phyloP scores from a whole-genome alignment of 2,113 vertebrate genomes.

The Amazona guildingii region DNA sequence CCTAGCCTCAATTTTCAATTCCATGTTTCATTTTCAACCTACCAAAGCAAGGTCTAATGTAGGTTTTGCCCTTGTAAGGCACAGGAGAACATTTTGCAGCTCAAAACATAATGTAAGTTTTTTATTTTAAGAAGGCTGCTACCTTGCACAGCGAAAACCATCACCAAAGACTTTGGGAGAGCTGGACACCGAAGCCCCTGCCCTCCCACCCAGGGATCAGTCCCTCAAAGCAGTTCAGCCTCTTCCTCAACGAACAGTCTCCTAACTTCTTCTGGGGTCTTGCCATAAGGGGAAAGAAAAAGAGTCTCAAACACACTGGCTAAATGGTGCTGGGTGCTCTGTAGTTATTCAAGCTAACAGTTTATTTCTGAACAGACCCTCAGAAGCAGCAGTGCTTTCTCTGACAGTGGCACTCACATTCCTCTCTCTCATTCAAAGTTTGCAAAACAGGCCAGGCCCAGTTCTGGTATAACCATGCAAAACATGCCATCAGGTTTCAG shows the following conservation, averaged over 20 bases:
- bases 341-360: not conserved
- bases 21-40: not conserved
- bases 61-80: not conserved
- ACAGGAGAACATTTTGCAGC: not conserved
- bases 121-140: not conserved
- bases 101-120: not conserved
- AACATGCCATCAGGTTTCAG: not conserved
- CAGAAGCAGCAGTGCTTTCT: not conserved
- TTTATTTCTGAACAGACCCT: not conserved
- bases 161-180: not conserved
- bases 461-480: not conserved
- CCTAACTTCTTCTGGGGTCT: not conserved
- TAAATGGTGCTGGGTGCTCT: not conserved
- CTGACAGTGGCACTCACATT: not conserved
- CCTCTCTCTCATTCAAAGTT: not conserved
- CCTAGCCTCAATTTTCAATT: not conserved
- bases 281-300: not conserved
- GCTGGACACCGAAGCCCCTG: not conserved
- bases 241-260: accelerated
- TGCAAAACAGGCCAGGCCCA: not conserved
- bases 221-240: not conserved
- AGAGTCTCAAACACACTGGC: not conserved
- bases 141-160: not conserved
- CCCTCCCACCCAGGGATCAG: not conserved
- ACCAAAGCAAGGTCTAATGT: not conserved